phyloP scores from a whole-genome alignment of 2,113 vertebrate genomes.

The Ramphastos sulfuratus region DNA sequence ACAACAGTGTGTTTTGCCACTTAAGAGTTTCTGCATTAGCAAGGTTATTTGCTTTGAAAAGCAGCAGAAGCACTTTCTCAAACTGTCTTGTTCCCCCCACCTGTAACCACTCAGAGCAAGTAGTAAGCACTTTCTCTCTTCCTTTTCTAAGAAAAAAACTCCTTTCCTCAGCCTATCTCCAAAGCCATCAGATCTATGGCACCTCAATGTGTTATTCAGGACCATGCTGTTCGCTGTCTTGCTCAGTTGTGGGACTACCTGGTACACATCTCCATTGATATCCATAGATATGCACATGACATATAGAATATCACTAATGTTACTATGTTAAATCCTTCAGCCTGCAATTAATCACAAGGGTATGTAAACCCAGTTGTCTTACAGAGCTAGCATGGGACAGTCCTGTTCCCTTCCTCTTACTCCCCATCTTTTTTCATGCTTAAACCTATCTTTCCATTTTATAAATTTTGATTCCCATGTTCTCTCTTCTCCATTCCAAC shows the following conservation, averaged over 20 bases:
- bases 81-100: neutral
- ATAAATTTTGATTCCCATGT: conserved; percentile 32
- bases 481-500: conserved; percentile 23
- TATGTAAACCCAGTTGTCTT: neutral
- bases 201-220: conserved; percentile 81
- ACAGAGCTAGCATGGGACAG: neutral
- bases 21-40: neutral
- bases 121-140: neutral
- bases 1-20: neutral
- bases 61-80: neutral
- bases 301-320: neutral
- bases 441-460: neutral
- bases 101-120: neutral
- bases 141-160: neutral
- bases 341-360: conserved; percentile 7
- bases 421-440: conserved; percentile 17
- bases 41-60: neutral
- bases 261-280: conserved; percentile 6
- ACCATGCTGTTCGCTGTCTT: conserved; percentile 52
- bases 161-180: conserved; percentile 53
- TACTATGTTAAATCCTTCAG: neutral
- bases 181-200: conserved; percentile 74
- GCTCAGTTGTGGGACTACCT: conserved; percentile 14
- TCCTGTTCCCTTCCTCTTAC: conserved; percentile 23
- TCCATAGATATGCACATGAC: neutral